Conservation (phyloP, 2,113 vertebrate genomes). For the Sialia sialis region DNA sequence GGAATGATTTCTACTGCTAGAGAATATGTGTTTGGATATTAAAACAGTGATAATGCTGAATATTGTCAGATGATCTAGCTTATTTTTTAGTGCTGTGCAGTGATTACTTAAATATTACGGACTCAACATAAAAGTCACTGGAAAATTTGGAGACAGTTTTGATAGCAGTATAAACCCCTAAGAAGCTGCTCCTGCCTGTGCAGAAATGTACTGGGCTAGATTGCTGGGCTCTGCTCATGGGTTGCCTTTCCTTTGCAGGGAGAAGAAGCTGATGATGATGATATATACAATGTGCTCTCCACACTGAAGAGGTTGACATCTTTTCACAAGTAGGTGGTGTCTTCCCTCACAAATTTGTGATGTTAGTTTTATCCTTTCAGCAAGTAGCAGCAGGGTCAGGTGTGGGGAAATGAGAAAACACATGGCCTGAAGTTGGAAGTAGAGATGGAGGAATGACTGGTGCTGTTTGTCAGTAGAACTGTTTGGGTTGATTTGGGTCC, state of each 20-base stretch:
- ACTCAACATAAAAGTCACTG: neutral
- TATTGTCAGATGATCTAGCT: neutral
- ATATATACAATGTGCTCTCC: conserved; percentile 96
- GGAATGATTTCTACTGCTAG: neutral
- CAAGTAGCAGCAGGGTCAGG: neutral
- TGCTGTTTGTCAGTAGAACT: neutral
- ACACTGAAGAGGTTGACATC: conserved; percentile 95
- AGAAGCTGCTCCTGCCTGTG: neutral
- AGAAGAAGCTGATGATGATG: conserved; percentile 97
- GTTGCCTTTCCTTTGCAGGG: conserved; percentile 74
- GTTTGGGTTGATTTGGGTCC: neutral
- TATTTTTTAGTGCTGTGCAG: neutral
- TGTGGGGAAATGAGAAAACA: neutral
- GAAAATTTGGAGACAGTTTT: neutral
- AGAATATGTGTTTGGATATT: neutral
- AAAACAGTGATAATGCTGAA: neutral
- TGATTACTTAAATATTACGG: neutral
- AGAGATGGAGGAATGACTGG: neutral
- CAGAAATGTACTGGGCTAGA: neutral
- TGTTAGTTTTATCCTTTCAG: neutral
- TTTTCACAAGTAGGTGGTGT: conserved; percentile 91
- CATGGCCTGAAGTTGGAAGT: neutral
- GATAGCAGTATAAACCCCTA: neutral
- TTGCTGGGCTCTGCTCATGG: neutral
- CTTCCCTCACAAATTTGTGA: neutral